A percentile compares a stretch with the other conserved stretches of the same genome.
phyloP scores from a whole-genome alignment of 2,888 invertebrate species.

The Dicyrtomina minuta region DNA sequence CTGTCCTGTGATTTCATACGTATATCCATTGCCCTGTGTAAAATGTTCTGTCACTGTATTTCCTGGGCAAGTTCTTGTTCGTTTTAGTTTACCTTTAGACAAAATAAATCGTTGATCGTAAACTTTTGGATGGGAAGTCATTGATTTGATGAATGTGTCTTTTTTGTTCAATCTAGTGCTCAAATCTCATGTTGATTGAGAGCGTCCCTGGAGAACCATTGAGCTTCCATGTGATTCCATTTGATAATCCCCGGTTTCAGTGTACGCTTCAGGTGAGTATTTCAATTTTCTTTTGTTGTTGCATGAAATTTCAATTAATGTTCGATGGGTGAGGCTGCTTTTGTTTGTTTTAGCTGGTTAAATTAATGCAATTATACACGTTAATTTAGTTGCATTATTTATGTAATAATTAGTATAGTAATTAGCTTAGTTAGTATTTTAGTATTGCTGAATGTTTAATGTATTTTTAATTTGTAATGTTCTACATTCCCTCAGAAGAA shows the following conservation, averaged over 20 bases:
- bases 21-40: no score
- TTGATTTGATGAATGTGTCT: constrained; percentile 31
- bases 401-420: no score
- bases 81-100: not conserved
- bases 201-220: constrained; percentile 90
- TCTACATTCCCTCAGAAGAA: no score
- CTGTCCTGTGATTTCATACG: no score
- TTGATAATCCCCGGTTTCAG: constrained; percentile 89
- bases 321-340: not conserved
- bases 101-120: constrained; percentile 21
- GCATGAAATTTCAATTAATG: not conserved
- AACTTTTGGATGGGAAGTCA: not conserved
- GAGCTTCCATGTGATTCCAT: constrained; percentile 94
- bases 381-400: no score
- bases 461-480: no score
- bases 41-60: not conserved
- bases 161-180: constrained; percentile 67
- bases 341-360: no score
- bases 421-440: no score
- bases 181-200: constrained; percentile 95
- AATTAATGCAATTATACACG: no score
- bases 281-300: constrained; percentile 10
- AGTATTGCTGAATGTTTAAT: no score
- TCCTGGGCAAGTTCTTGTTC: not conserved
- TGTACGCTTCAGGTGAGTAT: constrained; percentile 78